phyloP scores from a whole-genome alignment of 1,140 invertebrate species.

The Helicoverpa zea region DNA sequence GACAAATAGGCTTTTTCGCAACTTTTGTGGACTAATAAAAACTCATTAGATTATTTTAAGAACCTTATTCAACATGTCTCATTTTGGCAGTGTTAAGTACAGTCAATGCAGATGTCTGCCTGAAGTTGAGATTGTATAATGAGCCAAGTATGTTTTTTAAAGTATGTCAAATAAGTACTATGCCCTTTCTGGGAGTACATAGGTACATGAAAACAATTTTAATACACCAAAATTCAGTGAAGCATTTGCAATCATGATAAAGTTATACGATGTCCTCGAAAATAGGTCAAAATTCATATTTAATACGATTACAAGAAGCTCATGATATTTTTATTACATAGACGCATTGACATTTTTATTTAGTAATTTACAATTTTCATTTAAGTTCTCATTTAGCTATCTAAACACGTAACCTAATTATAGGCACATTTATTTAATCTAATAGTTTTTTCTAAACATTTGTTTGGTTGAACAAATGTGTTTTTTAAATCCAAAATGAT shows the following conservation, averaged over 20 bases:
- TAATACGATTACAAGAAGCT: slow-evolving; percentile 65
- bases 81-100: slow-evolving; percentile 17
- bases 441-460: slow-evolving; percentile 47
- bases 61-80: background rate
- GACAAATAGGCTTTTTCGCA: background rate
- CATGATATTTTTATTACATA: slow-evolving; percentile 55
- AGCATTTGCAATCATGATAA: background rate
- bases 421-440: slow-evolving; percentile 73
- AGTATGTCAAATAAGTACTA: no score
- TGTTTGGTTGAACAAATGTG: slow-evolving; percentile 20
- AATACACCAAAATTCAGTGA: no score
- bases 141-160: background rate
- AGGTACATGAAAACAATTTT: no score
- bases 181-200: no score
- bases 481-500: slow-evolving; percentile 23
- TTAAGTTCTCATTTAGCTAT: slow-evolving; percentile 63
- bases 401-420: slow-evolving; percentile 71
- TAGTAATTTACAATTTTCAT: slow-evolving; percentile 63
- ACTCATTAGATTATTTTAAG: background rate
- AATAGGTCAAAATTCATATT: slow-evolving; percentile 9
- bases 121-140: background rate
- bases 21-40: background rate
- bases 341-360: slow-evolving; percentile 58
- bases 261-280: background rate
- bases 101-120: background rate